Percentiles rank a stretch among this genome's conserved stretches.
These are phyloP conservation scores for Chouioia cunea DNA, from an alignment of 2,888 invertebrate species.

Conservation along the genomic window DNA sequence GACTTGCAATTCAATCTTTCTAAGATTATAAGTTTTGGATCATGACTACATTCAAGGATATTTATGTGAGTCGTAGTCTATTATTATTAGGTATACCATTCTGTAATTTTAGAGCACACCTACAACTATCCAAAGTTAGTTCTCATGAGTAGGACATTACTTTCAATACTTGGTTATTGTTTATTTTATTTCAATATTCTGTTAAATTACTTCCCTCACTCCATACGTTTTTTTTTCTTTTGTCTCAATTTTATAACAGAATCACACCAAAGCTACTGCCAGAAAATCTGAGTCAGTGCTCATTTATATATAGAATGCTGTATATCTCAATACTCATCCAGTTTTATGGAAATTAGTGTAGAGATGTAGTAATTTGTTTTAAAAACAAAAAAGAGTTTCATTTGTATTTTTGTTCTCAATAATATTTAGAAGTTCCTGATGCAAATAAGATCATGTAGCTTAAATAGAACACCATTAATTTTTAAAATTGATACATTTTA, in stretches of 20 bases:
- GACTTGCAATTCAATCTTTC: too few species aligned
- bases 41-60: slow-evolving; percentile 6
- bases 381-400: neutral
- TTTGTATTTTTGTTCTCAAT: slow-evolving; percentile 8
- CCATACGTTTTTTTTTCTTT: slow-evolving; percentile 11
- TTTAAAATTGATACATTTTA: neutral
- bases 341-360: slow-evolving; percentile 17
- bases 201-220: slow-evolving; percentile 1
- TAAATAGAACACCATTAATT: too few species aligned
- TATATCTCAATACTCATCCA: slow-evolving; percentile 38
- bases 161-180: neutral
- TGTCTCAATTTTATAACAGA: slow-evolving; percentile 25
- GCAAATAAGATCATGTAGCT: too few species aligned
- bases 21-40: neutral
- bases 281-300: slow-evolving; percentile 58
- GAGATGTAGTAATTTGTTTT: neutral
- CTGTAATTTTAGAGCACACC: slow-evolving; percentile 3
- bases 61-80: slow-evolving; percentile 1
- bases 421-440: too few species aligned
- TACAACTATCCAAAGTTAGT: slow-evolving; percentile 6
- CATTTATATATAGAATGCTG: slow-evolving; percentile 56
- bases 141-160: neutral
- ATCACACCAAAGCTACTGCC: slow-evolving; percentile 46
- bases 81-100: slow-evolving; percentile 10
- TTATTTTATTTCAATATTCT: slow-evolving; percentile 22